These are phyloP conservation scores for Lysandra coridon DNA, from an alignment of 2,888 invertebrate species.

Conservation along the genomic window DNA sequence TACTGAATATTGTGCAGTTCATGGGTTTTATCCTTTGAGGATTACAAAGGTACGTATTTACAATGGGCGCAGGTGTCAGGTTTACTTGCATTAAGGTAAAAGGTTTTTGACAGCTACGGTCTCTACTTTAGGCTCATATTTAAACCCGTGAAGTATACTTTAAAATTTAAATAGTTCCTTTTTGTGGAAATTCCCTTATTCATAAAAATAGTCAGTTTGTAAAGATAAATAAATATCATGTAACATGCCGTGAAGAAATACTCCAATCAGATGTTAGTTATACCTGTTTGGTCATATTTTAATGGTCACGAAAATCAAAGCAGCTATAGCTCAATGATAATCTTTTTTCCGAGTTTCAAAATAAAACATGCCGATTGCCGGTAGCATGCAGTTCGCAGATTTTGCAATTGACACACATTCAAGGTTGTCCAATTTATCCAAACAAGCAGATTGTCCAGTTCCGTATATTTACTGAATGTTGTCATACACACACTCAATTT, in stretches of 20 bases:
- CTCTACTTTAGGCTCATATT: conserved; percentile 3
- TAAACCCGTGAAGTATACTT: background rate
- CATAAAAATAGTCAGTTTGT: background rate
- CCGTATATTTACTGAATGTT: background rate
- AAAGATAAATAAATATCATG: no score
- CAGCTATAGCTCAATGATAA: background rate
- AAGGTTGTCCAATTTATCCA: conserved; percentile 1
- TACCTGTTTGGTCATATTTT: background rate
- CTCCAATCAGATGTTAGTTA: no score
- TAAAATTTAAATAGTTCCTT: background rate
- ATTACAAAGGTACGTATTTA: conserved; percentile 11
- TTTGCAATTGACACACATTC: conserved; percentile 3
- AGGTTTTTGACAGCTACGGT: conserved; percentile 1
- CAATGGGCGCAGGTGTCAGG: conserved; percentile 7
- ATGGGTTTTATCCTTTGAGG: background rate
- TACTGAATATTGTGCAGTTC: background rate
- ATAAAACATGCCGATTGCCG: background rate
- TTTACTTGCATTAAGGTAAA: conserved; percentile 19
- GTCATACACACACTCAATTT: conserved; percentile 8
- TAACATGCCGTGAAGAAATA: no score
- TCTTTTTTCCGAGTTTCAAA: background rate
- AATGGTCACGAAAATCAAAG: background rate
- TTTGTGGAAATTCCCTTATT: background rate
- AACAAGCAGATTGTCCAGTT: background rate
- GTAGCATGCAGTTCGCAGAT: background rate